Base-by-base conservation (phyloP, 2,888 invertebrate species). In the Drosophila melanosoma region DNA sequence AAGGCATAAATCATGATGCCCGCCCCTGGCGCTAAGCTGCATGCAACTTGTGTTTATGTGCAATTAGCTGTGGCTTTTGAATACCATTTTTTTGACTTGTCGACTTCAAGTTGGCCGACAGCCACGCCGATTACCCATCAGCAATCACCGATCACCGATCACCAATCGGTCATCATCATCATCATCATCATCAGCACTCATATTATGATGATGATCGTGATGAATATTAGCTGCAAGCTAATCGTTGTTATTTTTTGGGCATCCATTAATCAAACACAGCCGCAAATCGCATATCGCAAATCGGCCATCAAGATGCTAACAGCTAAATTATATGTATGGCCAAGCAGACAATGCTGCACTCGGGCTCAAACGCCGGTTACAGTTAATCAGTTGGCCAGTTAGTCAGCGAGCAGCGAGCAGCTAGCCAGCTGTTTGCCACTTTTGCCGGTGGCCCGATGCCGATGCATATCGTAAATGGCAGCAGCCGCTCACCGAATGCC, bases 291-390 rank as follows among this genome's bases (percentile, higher is more conserved):
- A 74, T 71, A 45, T 20, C 45, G 62, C 74, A 74, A 74, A 66
- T 81, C 79, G 83, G 65, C 88, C 74, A 88, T 85, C 88, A 88
- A 86, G 87, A 85, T 85, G 89, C 78, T 85, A 86, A 83, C 85
- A 88, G 75, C 83, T 69, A 85, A 85, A 85, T 85, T 85, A 83
- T 83, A 85, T 59, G 67, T 64, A 62, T 79, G 74, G 64, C 69
- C 36, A 63, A 38, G 40, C 36, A 51, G 72, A 45, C 42, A 26
- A 65, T 61, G 61, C 51, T 48, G 64, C 49, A 63, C 20, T 23
- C 20, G 11, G 20, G 20, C 15, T 23, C 38, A 38, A 56, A 38
- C 56, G 56, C 56, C 56, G 38, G 26, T 56, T 56, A 56, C 53
- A 54, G 53, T 62, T 63, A 68, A 20, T 52, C 74, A 70, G 69